A percentile compares a stretch with the other conserved stretches of the same genome.
phyloP scores from a whole-genome alignment of 2,888 invertebrate species.

The Anorthoa munda region DNA sequence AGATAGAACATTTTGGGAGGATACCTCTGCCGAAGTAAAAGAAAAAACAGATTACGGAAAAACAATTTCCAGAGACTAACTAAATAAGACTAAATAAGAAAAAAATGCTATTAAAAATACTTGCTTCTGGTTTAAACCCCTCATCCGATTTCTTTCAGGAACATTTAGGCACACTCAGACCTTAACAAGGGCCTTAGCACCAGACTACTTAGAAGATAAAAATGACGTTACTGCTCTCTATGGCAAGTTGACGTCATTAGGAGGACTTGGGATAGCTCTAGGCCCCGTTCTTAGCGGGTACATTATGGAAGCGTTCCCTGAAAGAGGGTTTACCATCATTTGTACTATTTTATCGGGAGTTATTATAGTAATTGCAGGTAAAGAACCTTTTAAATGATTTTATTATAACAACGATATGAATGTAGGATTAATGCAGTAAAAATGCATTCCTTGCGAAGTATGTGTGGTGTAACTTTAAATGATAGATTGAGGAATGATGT shows the following conservation, averaged over 20 bases:
- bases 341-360: slow-evolving; percentile 72
- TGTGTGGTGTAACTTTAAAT: too few species aligned
- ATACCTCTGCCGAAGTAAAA: not conserved
- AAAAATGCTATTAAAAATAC: not conserved
- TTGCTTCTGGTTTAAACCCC: not conserved
- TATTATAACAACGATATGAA: not conserved
- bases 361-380: slow-evolving; percentile 74
- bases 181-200: slow-evolving; percentile 90
- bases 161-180: slow-evolving; percentile 92
- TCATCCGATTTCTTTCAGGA: slow-evolving; percentile 80
- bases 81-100: too few species aligned
- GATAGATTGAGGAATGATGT: too few species aligned
- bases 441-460: too few species aligned
- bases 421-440: not conserved
- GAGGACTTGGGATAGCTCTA: slow-evolving; percentile 91
- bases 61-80: not conserved
- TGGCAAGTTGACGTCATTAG: slow-evolving; percentile 91
- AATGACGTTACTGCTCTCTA: slow-evolving; percentile 87
- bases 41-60: not conserved
- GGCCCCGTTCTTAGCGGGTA: slow-evolving; percentile 92
- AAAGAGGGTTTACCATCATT: slow-evolving; percentile 88
- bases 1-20: not conserved
- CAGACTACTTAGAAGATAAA: slow-evolving; percentile 83
- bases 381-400: not conserved
- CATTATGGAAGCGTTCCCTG: slow-evolving; percentile 83